phyloP scores from a whole-genome alignment of 2,797 vertebrate genomes.

The Gymnoscopelus microlampas region DNA sequence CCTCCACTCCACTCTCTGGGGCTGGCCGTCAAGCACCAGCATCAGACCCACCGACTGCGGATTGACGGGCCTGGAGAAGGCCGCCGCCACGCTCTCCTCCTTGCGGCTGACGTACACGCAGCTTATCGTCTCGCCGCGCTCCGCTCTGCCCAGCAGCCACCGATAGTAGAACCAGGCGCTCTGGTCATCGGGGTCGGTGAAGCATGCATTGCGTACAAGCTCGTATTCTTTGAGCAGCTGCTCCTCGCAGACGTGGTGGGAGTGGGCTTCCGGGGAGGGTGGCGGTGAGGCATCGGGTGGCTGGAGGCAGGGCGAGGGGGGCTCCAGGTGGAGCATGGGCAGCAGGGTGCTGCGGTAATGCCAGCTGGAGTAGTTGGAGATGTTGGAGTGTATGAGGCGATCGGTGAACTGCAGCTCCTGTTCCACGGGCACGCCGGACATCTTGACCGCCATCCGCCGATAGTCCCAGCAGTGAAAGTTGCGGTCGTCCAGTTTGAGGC shows the following conservation, averaged over 20 bases:
- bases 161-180: slow-evolving; percentile 96
- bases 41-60: slow-evolving; percentile 79
- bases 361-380: slow-evolving; percentile 97
- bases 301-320: slow-evolving; percentile 36
- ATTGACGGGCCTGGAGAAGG: slow-evolving; percentile 86
- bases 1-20: slow-evolving; percentile 85
- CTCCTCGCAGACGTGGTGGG: slow-evolving; percentile 81
- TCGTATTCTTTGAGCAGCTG: slow-evolving; percentile 89
- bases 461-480: slow-evolving; percentile 97
- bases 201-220: slow-evolving; percentile 92
- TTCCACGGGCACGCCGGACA: slow-evolving; percentile 80
- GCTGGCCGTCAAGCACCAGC: slow-evolving; percentile 85
- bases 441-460: slow-evolving; percentile 86
- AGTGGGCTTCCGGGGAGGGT: slow-evolving; percentile 70
- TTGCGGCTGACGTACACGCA: slow-evolving; percentile 87
- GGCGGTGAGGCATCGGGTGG: slow-evolving; percentile 54
- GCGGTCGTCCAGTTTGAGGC: slow-evolving; percentile 88
- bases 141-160: slow-evolving; percentile 91
- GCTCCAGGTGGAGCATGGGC: slow-evolving; percentile 83
- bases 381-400: slow-evolving; percentile 90
- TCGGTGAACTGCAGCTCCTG: slow-evolving; percentile 88
- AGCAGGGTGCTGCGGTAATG: slow-evolving; percentile 92
- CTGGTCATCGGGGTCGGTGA: slow-evolving; percentile 94
- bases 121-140: slow-evolving; percentile 87
- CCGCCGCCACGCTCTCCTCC: slow-evolving; percentile 81